Evolutionary conservation across 2,888 invertebrate genomes (phyloP), one percentile per base, ranked within the genome.

Genomic region (Chrysolina oricalcia): DNA sequence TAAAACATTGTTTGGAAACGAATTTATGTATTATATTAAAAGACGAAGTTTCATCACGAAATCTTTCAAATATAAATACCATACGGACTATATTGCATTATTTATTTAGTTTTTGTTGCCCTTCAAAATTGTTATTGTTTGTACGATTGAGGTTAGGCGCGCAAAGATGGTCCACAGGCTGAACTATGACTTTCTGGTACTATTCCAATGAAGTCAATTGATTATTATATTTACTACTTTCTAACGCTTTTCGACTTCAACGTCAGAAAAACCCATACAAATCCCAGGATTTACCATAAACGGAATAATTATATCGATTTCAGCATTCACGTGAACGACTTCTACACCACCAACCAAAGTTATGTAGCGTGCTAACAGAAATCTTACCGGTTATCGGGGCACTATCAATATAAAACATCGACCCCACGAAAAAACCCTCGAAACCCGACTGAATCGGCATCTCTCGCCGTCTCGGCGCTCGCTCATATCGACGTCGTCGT

Each of bases 401-500:
- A 59, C 59, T 35, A 59, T 59, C 41, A 68, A 68, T 67, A 50
- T 50, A 50, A 19, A 50, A 35, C 68, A 21, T 53, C 53, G 40
- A 40, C 50, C 53, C 53, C 53, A 53, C 68, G 53, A 68, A 53
- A 68, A 66, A 67, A 48, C 17, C 50, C 48, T 48, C 48, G 50
- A 50, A 50, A 68, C 67, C 50, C 40, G 53, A 68, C 53, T 68
- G 68, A 53, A 53, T 19, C 68, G 66, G 66, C 66, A 41, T 66
- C 21, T 11, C 50, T 56, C 67, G 63, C 64, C 75, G 75, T 77
- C 78, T 73, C 71, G 73, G 77, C 75, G 75, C 68, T 68, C 15
- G 35, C 79, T 66, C 62, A 73, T 80, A 79, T 80, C 77, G 81
- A 79, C 77, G 78, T 72, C 70, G 74, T 27, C 67, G 69, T 62